Conservation (phyloP, 2,888 invertebrate species). For the Phragmatobia fuliginosa region DNA sequence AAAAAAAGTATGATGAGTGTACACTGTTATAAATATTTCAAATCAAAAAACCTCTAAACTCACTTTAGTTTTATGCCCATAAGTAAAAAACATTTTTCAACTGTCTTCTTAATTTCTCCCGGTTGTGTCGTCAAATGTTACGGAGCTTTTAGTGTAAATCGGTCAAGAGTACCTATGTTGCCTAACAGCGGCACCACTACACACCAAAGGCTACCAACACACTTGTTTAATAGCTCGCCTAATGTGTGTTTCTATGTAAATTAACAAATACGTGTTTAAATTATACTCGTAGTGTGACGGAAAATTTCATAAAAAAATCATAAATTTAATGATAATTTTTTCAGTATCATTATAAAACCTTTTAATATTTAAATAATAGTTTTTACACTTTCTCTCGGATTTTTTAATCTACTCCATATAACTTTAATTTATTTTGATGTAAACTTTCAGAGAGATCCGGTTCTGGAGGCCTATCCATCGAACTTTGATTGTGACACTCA, state of each 20-base stretch:
- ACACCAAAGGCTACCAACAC: background rate
- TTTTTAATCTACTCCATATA: no score
- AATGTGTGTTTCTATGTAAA: slow-evolving; percentile 1
- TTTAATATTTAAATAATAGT: background rate
- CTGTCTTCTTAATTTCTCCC: background rate
- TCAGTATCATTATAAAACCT: background rate
- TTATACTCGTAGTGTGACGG: background rate
- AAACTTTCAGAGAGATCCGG: background rate
- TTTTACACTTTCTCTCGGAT: background rate
- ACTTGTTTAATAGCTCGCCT: slow-evolving; percentile 7
- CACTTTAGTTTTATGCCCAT: background rate
- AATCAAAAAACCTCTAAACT: background rate
- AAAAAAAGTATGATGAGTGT: no score
- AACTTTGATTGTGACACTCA: background rate
- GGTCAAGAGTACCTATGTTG: slow-evolving; percentile 17
- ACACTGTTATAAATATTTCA: no score
- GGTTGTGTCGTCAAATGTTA: background rate
- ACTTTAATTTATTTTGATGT: background rate
- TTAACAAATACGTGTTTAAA: background rate
- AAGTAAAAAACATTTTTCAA: background rate
- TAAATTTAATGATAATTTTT: background rate
- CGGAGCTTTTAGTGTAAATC: slow-evolving; percentile 4
- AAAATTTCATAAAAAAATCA: background rate
- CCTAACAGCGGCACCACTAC: background rate
- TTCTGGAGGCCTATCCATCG: background rate